Conservation (phyloP, 1,140 invertebrate genomes). For the Lasaia peninsularis region DNA sequence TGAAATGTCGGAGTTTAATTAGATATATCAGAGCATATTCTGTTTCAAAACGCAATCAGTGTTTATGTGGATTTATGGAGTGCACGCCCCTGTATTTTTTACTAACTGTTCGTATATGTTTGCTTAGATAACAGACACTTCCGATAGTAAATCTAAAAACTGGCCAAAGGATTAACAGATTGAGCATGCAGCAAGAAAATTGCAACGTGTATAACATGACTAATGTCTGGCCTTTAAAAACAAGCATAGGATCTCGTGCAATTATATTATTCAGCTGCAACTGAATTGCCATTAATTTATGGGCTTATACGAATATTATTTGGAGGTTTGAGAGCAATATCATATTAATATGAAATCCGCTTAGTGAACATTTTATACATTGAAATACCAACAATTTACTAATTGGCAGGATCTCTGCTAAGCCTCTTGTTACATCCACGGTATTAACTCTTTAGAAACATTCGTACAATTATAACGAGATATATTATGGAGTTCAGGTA, state of each 20-base stretch:
- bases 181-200: not conserved
- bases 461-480: not conserved
- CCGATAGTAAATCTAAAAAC: too few species aligned
- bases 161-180: too few species aligned
- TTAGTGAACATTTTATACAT: slow-evolving; percentile 21
- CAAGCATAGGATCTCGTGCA: too few species aligned
- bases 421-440: slow-evolving; percentile 25
- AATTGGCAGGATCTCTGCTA: slow-evolving; percentile 50
- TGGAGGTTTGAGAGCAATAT: slow-evolving; percentile 30
- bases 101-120: too few species aligned
- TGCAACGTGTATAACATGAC: not conserved
- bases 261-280: too few species aligned
- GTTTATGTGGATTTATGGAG: too few species aligned
- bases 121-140: too few species aligned
- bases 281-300: slow-evolving; percentile 5
- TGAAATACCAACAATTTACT: slow-evolving; percentile 23
- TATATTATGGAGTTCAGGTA: not conserved
- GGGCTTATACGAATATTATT: not conserved
- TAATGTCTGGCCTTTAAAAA: too few species aligned
- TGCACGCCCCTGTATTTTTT: too few species aligned
- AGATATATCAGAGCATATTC: too few species aligned
- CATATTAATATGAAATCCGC: slow-evolving; percentile 29
- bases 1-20: too few species aligned
- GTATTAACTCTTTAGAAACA: slow-evolving; percentile 12
- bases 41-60: too few species aligned